Base-by-base conservation (phyloP, 2,797 vertebrate genomes). In the Eutrigla gurnardus region DNA sequence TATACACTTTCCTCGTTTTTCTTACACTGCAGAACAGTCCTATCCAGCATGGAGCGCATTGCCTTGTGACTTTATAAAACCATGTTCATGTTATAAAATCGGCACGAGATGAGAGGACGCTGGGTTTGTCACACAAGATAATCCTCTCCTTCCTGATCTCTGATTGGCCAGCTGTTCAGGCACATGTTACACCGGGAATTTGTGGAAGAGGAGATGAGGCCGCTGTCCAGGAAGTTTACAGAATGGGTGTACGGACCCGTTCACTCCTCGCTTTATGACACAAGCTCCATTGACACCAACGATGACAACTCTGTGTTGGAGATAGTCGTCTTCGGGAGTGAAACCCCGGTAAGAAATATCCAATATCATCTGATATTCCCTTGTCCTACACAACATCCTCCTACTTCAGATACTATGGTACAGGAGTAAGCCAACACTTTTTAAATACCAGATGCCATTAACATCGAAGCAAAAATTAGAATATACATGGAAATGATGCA, bases 201-300 rank as follows among this genome's bases (percentile, higher is more conserved):
- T 63, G 89, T 87, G 35, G 95, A 96, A 3, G 92, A 95, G 0
- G 93, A 96, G 67, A 96, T 93, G 53, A 94, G 93, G 37, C 94
- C 95, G 47, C 91, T 98, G 76, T 98, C 96, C 35, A 93, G 96
- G 75, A 98, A 96, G 92, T 96, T 98, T 77, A 96, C 96, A 0
- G 97, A 98, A 75, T 98, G 97, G 96, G 96, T 94, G 10, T 98
- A 96, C 0, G 97, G 97, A 43, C 97, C 97, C 0, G 95, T 98
- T 64, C 96, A 95, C 77, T 96, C 96, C 1, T 97, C 97, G 0
- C 94, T 99, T 0, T 98, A 97, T 1, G 97, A 98, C 86, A 91
- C 96, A 11, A 95, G 90, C 42, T 96, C 94, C 72, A 86, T 97
- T 0, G 96, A 98, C 92, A 97, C 96, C 0, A 91, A 88, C 0